Evolutionary conservation across 2,797 vertebrate genomes (phyloP).

Genomic region (Tokudaia muenninki): DNA sequence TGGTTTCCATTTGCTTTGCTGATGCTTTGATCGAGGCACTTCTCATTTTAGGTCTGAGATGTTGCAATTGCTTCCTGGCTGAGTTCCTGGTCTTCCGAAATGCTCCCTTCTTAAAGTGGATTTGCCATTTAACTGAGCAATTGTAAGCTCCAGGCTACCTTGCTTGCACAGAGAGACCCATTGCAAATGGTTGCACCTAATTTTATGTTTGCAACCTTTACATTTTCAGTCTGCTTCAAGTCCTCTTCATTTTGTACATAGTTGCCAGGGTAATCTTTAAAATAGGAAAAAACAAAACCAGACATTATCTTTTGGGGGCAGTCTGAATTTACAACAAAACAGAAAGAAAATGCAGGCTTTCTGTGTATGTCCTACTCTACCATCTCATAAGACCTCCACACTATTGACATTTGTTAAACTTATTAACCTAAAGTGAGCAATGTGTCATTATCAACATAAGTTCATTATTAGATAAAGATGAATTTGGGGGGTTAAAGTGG

Average conservation of each 20-base stretch:
- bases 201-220: conserved; percentile 9
- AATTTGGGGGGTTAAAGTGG: not conserved
- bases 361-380: not conserved
- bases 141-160: not conserved
- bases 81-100: not conserved
- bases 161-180: not conserved
- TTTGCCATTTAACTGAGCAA: not conserved
- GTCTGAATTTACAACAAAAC: conserved; percentile 10
- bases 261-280: not conserved
- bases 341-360: not conserved
- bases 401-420: not conserved
- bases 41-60: not conserved
- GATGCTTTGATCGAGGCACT: not conserved
- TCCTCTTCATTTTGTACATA: not conserved
- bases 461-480: not conserved
- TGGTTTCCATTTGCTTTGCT: conserved; percentile 14
- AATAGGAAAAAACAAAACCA: not conserved
- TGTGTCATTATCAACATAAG: not conserved
- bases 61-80: not conserved
- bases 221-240: not conserved
- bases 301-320: conserved; percentile 21
- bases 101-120: not conserved
- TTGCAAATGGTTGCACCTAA: not conserved
- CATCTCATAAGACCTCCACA: no score
- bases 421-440: not conserved